Percentiles rank a stretch among this genome's conserved stretches.
phyloP scores from a whole-genome alignment of 2,113 vertebrate genomes.

The Neodon shergylaensis region DNA sequence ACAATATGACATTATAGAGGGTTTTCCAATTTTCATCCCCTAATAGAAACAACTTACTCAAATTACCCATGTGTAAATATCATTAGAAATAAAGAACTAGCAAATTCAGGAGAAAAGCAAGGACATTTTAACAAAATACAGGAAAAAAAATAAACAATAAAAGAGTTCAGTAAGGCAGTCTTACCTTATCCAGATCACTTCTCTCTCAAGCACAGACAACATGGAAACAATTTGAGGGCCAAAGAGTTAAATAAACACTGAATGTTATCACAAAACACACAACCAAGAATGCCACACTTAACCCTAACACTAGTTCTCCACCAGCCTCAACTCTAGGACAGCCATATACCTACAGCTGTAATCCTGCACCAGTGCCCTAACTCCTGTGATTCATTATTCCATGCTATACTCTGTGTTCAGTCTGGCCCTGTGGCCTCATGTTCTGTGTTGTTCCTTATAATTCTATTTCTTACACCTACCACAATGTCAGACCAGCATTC shows the following conservation, averaged over 20 bases:
- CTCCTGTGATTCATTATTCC: too few species aligned
- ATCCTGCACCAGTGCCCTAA: background rate
- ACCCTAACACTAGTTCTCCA: background rate
- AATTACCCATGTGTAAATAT: background rate
- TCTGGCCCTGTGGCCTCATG: background rate
- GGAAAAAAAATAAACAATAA: background rate
- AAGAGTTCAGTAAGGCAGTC: background rate
- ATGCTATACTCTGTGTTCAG: background rate
- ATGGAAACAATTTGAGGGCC: background rate
- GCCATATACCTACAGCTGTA: background rate
- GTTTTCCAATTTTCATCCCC: too few species aligned
- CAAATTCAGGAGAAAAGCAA: background rate
- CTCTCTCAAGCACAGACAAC: background rate
- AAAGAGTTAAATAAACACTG: background rate
- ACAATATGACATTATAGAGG: background rate
- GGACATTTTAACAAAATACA: background rate
- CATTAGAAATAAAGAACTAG: background rate
- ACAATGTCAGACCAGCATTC: background rate
- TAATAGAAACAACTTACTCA: background rate
- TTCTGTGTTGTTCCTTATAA: background rate
- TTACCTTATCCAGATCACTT: background rate
- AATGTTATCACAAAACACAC: background rate
- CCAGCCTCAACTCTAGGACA: rapidly evolving
- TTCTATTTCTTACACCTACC: background rate
- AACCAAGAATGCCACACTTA: background rate